phyloP scores from a whole-genome alignment of 2,113 vertebrate genomes.

The Neodon shergylaensis region DNA sequence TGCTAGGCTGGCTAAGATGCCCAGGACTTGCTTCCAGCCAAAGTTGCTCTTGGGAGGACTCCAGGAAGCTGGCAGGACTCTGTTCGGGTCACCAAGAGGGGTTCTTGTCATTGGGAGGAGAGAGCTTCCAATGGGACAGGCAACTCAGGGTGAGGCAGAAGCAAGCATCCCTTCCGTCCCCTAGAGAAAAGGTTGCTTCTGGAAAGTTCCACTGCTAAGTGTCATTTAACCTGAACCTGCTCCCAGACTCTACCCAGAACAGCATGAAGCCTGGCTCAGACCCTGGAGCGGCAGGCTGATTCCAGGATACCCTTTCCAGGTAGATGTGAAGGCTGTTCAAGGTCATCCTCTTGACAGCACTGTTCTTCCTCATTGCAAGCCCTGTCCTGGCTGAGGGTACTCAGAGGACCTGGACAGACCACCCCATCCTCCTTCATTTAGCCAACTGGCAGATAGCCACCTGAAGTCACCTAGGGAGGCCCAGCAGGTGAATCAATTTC shows the following conservation, averaged over 20 bases:
- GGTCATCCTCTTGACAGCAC: not conserved
- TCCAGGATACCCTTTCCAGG: not conserved
- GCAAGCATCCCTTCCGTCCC: not conserved
- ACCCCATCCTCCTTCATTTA: not conserved
- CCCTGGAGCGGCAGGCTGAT: not conserved
- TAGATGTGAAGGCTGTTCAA: not conserved
- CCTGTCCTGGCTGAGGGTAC: not conserved
- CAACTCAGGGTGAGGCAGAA: not conserved
- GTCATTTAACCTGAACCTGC: not conserved
- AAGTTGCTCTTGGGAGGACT: not conserved
- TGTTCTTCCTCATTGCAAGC: not conserved
- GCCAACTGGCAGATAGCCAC: slow-evolving; percentile 11
- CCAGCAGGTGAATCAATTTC: not conserved
- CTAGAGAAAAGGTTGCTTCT: not conserved
- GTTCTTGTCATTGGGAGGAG: not conserved
- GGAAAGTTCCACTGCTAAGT: not conserved
- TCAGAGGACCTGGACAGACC: slow-evolving; percentile 16
- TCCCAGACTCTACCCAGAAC: not conserved
- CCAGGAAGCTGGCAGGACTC: slow-evolving; percentile 20
- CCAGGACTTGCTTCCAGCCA: slow-evolving; percentile 44
- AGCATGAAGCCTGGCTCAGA: not conserved
- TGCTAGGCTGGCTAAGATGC: slow-evolving; percentile 22
- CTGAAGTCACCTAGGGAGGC: not conserved
- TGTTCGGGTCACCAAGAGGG: not conserved
- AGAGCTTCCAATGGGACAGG: slow-evolving; percentile 28